Evolutionary conservation across 2,888 invertebrate species (phyloP).

Genomic region (Caenorhabditis macrosperma): DNA sequence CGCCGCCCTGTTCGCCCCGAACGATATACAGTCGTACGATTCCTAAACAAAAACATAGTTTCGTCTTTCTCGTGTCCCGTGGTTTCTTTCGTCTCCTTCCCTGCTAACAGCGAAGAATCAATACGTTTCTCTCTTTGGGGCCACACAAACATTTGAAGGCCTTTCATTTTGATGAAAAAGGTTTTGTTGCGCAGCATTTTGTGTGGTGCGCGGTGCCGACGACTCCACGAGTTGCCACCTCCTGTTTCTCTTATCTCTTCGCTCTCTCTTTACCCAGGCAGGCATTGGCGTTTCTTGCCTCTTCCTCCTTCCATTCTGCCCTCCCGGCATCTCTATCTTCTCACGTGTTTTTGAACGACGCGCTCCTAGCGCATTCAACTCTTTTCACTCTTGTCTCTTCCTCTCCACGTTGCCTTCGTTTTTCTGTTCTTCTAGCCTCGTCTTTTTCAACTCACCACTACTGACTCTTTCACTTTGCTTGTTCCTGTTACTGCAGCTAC

Average conservation of each 20-base stretch:
- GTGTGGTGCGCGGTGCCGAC: background rate
- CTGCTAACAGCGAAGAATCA: slow-evolving; percentile 6
- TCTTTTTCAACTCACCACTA: slow-evolving; percentile 4
- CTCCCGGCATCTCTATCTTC: slow-evolving; percentile 46
- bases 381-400: slow-evolving; percentile 27
- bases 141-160: background rate
- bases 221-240: slow-evolving; percentile 31
- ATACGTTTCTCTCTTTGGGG: background rate
- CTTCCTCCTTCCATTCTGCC: slow-evolving; percentile 29
- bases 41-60: slow-evolving; percentile 7
- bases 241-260: slow-evolving; percentile 40
- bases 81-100: slow-evolving; percentile 19
- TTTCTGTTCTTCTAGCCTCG: slow-evolving; percentile 2
- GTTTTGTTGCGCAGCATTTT: slow-evolving; percentile 2
- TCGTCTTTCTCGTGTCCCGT: slow-evolving; percentile 12
- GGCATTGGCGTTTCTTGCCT: slow-evolving; percentile 17
- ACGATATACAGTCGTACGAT: slow-evolving; percentile 12
- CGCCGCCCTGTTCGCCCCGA: background rate
- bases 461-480: slow-evolving; percentile 9
- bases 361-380: slow-evolving; percentile 36
- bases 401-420: slow-evolving; percentile 25
- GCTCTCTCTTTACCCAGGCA: slow-evolving; percentile 36
- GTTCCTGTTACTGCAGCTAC: background rate
- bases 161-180: slow-evolving; percentile 7
- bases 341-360: slow-evolving; percentile 52